Evolutionary conservation across 2,888 invertebrate genomes (phyloP).

Genomic region (Colostygia pectinataria): DNA sequence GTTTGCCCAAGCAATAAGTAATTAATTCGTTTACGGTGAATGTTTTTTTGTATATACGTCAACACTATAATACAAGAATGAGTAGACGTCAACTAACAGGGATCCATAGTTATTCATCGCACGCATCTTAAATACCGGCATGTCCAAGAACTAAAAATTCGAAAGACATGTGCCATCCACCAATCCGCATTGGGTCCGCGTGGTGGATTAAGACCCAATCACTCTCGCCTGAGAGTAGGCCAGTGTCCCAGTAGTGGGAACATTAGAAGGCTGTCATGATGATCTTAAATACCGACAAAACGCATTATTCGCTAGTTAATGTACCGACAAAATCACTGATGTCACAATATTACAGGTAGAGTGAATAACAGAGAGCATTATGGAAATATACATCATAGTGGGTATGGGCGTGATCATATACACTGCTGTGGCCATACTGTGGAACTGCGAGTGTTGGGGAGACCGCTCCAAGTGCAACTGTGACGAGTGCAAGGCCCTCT

Average conservation of each 20-base stretch:
- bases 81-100: no score
- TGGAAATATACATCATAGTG: slow-evolving; percentile 73
- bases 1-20: no score
- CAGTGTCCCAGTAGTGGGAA: no score
- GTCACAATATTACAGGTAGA: slow-evolving; percentile 33
- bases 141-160: no score
- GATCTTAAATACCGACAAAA: slow-evolving; percentile 16
- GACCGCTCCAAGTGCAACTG: slow-evolving; percentile 62
- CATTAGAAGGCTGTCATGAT: no score
- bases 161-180: no score
- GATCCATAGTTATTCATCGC: neutral
- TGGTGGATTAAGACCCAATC: no score
- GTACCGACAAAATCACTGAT: slow-evolving; percentile 40
- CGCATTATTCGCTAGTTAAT: neutral
- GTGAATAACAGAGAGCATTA: slow-evolving; percentile 43
- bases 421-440: slow-evolving; percentile 55
- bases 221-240: no score
- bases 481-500: slow-evolving; percentile 66
- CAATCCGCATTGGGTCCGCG: no score
- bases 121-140: slow-evolving; percentile 9
- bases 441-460: slow-evolving; percentile 67
- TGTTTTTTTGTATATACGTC: no score
- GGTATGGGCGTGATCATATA: slow-evolving; percentile 72
- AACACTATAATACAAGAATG: no score
- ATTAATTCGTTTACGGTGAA: no score